phyloP scores from a whole-genome alignment of 2,797 vertebrate genomes.

The Garrulus glandarius region DNA sequence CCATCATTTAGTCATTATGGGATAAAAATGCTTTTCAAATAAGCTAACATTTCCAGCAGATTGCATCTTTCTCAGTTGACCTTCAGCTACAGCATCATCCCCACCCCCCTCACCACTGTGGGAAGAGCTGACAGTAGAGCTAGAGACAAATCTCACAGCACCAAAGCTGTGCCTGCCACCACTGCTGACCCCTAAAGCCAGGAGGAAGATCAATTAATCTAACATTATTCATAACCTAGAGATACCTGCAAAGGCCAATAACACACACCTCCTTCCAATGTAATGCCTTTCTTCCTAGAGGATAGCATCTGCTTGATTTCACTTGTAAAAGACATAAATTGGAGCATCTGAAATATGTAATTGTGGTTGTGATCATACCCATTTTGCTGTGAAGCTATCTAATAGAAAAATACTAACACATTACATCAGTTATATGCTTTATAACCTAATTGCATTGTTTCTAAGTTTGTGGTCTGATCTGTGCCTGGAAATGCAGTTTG shows the following conservation, averaged over 20 bases:
- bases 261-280: neutral
- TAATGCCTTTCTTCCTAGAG: neutral
- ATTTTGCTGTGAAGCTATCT: neutral
- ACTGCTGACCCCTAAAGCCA: neutral
- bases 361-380: neutral
- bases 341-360: neutral
- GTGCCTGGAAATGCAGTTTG: neutral
- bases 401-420: neutral
- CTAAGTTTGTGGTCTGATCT: neutral
- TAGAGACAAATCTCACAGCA: neutral
- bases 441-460: neutral
- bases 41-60: slow-evolving; percentile 14
- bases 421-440: neutral
- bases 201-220: neutral
- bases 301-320: neutral
- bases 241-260: neutral
- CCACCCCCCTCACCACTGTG: neutral
- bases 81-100: neutral
- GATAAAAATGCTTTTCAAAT: neutral
- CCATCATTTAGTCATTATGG: neutral
- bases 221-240: neutral
- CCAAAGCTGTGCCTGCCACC: neutral
- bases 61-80: neutral
- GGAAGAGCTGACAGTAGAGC: neutral
- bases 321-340: neutral